Evolutionary conservation across 35 echinoderm and acorn worm species (phyloP).

Genomic region (Apostichopus parvimensis): DNA sequence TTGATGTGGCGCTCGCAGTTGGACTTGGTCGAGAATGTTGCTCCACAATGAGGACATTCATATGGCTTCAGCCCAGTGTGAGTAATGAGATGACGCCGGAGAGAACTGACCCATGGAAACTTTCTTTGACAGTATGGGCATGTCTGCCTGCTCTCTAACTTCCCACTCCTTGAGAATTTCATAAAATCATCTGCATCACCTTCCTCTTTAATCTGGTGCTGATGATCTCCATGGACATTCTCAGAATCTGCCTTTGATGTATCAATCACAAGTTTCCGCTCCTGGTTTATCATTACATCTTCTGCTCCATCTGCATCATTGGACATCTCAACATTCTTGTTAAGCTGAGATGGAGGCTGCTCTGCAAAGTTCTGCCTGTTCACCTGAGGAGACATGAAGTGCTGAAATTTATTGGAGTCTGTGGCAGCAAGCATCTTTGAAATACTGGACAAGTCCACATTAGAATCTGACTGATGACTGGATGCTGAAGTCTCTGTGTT

Average conservation of each 20-base stretch:
- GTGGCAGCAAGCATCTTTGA: conserved; percentile 93
- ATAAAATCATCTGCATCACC: not conserved
- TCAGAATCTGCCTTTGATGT: not conserved
- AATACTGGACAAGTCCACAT: conserved; percentile 84
- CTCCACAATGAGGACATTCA: conserved; percentile 88
- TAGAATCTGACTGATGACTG: conserved; percentile 72
- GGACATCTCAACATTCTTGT: not conserved
- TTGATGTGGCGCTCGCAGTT: conserved; percentile 98
- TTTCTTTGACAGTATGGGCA: conserved; percentile 92
- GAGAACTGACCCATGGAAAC: conserved; percentile 97
- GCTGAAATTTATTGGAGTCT: conserved; percentile 81
- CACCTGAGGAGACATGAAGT: conserved; percentile 62
- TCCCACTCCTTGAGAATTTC: conserved; percentile 44
- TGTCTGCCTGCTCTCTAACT: conserved; percentile 75
- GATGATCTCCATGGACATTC: not conserved
- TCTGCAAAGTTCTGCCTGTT: not conserved
- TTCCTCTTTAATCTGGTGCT: not conserved
- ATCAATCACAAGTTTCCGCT: conserved; percentile 13
- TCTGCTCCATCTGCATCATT: not conserved
- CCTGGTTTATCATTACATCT: not conserved
- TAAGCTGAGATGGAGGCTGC: not conserved
- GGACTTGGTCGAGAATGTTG: conserved; percentile 95
- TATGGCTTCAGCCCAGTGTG: conserved; percentile 97
- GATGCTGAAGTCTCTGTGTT: conserved; percentile 25
- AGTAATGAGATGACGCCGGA: conserved; percentile 86